Evolutionary conservation across 2,888 invertebrate species (phyloP), one percentile per base, ranked within the genome.

Genomic region (Colletes collaris): DNA sequence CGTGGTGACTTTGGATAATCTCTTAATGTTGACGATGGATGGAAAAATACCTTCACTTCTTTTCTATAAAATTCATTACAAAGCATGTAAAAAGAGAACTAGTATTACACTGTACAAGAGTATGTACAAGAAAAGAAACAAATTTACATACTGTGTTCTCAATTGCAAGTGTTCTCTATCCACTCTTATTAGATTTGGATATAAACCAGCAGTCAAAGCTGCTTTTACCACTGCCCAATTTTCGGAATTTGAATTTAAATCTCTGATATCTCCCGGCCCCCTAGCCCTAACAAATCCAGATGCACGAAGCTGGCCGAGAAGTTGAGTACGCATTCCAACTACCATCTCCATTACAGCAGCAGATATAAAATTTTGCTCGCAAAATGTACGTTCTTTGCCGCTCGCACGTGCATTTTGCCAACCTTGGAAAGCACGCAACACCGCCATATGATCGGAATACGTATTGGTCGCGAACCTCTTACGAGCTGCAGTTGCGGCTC

Each of bases 211-310:
- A 40, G 96, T 96, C 49, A 99, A 94, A 2, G 97, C 97, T 0
- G 97, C 97, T 91, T 99, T 99, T 0, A 99, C 96, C 70, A 99
- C 95, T 11, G 97, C 96, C 98, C 98, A 98, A 90, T 96, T 96
- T 87, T 97, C 96, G 0, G 97, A 96, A 93, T 98, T 96, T 0
- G 94, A 92, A 93, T 99, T 99, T 52, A 98, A 94, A 89, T 97
- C 97, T 84, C 96, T 94, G 78, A 97, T 96, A 88, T 96, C 96
- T 4, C 94, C 94, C 0, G 95, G 93, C 2, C 95, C 95, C 66
- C 95, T 92, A 0, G 95, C 90, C 71, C 95, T 94, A 0, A 98
- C 96, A 88, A 97, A 96, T 4, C 97, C 96, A 0, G 96, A 94
- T 0, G 96, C 96, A 64, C 97, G 93, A 4, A 99, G 93, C 89